Percentiles rank a stretch among this genome's conserved stretches.
These are phyloP conservation scores for Pimephales promelas DNA, from an alignment of 2,113 vertebrate genomes.

Conservation along the genomic window DNA sequence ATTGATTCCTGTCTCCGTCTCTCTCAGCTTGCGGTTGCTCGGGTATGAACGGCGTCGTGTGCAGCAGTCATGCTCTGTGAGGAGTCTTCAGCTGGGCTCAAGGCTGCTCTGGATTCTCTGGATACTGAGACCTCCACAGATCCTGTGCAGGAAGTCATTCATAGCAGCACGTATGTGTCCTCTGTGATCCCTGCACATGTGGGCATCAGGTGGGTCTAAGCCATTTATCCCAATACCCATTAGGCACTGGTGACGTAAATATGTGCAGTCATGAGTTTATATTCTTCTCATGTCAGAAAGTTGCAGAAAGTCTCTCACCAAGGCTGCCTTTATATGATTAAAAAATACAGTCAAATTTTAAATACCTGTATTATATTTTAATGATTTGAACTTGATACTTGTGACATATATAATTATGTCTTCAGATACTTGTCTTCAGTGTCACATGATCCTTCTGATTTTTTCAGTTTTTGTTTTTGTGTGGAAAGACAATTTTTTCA, in stretches of 20 bases:
- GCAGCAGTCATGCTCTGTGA: conserved; percentile 61
- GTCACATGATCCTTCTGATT: too few relatives aligned
- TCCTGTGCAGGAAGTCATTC: conserved; percentile 41
- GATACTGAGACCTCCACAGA: conserved; percentile 24
- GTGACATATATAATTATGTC: too few relatives aligned
- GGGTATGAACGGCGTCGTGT: conserved; percentile 55
- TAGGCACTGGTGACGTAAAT: background rate
- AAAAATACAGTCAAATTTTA: too few relatives aligned
- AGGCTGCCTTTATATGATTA: background rate
- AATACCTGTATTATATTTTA: too few relatives aligned
- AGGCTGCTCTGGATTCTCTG: conserved; percentile 18
- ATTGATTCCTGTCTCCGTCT: background rate
- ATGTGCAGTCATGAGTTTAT: background rate
- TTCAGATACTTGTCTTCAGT: too few relatives aligned
- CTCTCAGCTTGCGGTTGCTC: conserved; percentile 35
- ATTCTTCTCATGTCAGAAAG: background rate
- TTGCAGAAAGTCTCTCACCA: background rate
- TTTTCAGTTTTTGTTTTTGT: too few relatives aligned
- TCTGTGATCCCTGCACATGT: conserved; percentile 1
- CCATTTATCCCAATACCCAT: background rate
- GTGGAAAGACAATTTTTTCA: too few relatives aligned
- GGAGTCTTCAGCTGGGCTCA: conserved; percentile 36
- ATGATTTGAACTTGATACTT: too few relatives aligned
- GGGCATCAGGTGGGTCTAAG: conserved; percentile 58
- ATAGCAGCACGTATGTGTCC: background rate